phyloP scores from a whole-genome alignment of 2,888 invertebrate genomes.

The Sinotaia quadrata region DNA sequence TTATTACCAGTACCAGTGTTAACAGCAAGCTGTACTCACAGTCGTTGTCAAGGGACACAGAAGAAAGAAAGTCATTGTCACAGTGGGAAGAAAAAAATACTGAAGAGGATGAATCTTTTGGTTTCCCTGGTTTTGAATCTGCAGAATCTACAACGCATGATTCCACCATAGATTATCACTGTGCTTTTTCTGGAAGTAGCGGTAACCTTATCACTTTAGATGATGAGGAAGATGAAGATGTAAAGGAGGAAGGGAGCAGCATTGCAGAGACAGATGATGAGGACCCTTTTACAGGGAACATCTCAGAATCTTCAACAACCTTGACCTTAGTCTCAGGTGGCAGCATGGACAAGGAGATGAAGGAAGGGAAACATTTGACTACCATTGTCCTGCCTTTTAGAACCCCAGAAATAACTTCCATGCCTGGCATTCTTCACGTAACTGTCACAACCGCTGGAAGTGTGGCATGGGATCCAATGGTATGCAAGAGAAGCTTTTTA shows the following conservation, averaged over 20 bases:
- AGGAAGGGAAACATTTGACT: neutral
- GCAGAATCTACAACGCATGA: neutral
- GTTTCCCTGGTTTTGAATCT: no score
- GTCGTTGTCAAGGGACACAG: no score
- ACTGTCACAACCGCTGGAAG: constrained; percentile 12
- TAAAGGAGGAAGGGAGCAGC: neutral
- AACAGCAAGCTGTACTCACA: no score
- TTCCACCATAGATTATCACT: neutral
- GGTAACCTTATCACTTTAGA: constrained; percentile 10
- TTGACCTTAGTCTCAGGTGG: constrained; percentile 7
- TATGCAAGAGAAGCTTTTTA: neutral
- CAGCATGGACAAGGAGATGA: neutral
- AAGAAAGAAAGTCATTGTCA: no score
- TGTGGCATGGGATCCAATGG: constrained; percentile 19
- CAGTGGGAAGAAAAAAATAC: no score
- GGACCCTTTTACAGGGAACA: neutral
- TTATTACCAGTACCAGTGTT: no score
- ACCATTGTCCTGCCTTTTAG: constrained; percentile 2
- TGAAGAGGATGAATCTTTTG: constrained; percentile 8
- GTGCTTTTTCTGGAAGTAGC: constrained; percentile 6
- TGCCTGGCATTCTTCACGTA: constrained; percentile 13
- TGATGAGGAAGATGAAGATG: constrained; percentile 11
- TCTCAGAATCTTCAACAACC: neutral
- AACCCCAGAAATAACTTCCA: constrained; percentile 4
- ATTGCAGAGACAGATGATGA: neutral